Base-by-base conservation (phyloP, 2,888 invertebrate genomes). In the Spodoptera littoralis region DNA sequence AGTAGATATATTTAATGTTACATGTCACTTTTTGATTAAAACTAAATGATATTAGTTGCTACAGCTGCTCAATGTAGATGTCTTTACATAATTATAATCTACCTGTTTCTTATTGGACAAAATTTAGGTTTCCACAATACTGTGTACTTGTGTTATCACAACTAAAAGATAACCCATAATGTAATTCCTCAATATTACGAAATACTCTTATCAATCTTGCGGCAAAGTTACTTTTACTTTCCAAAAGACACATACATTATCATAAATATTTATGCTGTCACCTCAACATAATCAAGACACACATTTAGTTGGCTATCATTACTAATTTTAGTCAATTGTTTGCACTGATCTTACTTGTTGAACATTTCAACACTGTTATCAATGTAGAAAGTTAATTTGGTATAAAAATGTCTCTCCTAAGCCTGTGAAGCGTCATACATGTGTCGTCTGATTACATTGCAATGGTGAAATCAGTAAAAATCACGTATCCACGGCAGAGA, bases 401-500 rank as follows among this genome's bases (percentile, higher is more conserved):
- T 64, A 68, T 64, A 62, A 64, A 73, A 66, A 71, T 70, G 44
- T 71, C 63, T 58, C 53, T 53, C 57, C 76, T 74, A 78, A 80
- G 79, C 80, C 80, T 82, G 75, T 77, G 79, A 71, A 81, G 78
- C 83, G 83, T 81, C 80, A 83, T 83, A 83, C 48, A 81, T 81
- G 80, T 85, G 85, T 86, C 77, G 85, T 78, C 75, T 84, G 86
- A 85, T 79, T 88, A 90, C 91, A 91, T 91, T 85, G 89, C 90
- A 83, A 85, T 85, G 88, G 92, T 90, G 92, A 92, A 92, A 92
- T 90, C 91, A 87, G 88, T 85, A 83, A 86, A 86, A 84, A 85
- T 87, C 84, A 86, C 83, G 83, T 85, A 85, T 73, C 76, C 76
- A 78, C 78, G 64, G 72, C 66, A 68, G 56, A 68, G 54, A 57